A percentile compares a stretch with the other conserved stretches of the same genome.
Evolutionary conservation across 2,113 vertebrate genomes (phyloP).

Genomic region (Mus spicilegus): DNA sequence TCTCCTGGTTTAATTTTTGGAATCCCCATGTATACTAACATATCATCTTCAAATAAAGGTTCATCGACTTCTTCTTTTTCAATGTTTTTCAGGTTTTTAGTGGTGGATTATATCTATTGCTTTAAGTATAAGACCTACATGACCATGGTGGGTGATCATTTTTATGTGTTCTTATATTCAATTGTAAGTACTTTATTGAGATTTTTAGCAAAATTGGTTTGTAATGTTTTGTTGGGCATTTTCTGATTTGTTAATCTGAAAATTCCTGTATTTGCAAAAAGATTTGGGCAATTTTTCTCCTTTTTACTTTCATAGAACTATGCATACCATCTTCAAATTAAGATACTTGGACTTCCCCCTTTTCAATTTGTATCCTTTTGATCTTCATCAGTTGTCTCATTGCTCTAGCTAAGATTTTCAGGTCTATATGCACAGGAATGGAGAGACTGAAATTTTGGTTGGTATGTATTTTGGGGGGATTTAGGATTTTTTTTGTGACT

Average conservation of each 20-base stretch:
- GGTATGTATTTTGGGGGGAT: no score
- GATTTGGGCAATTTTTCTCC: no score
- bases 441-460: no score
- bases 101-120: not conserved
- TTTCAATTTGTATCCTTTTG: no score
- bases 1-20: not conserved
- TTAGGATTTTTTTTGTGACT: not conserved
- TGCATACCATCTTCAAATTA: no score
- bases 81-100: not conserved
- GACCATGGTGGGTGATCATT: not conserved
- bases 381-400: no score
- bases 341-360: no score
- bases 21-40: not conserved
- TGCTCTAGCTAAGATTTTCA: no score
- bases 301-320: no score
- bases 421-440: no score
- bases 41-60: not conserved
- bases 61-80: not conserved
- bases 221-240: not conserved
- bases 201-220: not conserved
- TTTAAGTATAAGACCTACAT: not conserved
- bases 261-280: no score
- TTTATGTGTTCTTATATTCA: not conserved
- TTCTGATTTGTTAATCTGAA: not conserved
- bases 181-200: not conserved